Conservation (phyloP, 2,113 vertebrate species). For the Copsychus sechellarum region DNA sequence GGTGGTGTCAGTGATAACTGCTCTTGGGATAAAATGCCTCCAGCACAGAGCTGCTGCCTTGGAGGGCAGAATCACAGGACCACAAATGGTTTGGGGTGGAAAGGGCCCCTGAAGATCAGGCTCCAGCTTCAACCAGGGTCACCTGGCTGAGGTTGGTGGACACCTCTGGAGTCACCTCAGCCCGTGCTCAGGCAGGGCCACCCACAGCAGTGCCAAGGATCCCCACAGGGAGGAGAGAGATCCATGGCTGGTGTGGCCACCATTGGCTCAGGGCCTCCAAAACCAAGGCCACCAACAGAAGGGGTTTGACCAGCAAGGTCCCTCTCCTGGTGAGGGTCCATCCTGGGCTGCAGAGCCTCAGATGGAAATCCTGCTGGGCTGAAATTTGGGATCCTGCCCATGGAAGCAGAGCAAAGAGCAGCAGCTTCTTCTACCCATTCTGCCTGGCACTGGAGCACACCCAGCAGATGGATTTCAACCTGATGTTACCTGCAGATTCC, state of each 20-base stretch:
- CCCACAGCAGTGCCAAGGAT: background rate
- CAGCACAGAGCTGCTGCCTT: background rate
- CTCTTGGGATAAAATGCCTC: background rate
- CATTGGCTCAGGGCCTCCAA: background rate
- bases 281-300: background rate
- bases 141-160: background rate
- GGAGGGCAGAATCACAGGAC: background rate
- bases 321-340: background rate
- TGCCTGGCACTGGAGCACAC: background rate
- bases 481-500: background rate
- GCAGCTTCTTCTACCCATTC: background rate
- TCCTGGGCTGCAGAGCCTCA: background rate
- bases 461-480: background rate
- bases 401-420: background rate
- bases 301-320: background rate
- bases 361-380: background rate
- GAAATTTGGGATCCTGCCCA: background rate
- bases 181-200: background rate
- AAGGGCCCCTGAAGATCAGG: background rate
- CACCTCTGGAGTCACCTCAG: background rate
- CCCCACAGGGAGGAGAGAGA: background rate
- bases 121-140: background rate
- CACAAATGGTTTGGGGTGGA: background rate
- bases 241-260: background rate
- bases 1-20: rapidly evolving